Evolutionary conservation across 53 echinoderm and acorn worm species (phyloP).

Genomic region (Crossaster papposus): DNA sequence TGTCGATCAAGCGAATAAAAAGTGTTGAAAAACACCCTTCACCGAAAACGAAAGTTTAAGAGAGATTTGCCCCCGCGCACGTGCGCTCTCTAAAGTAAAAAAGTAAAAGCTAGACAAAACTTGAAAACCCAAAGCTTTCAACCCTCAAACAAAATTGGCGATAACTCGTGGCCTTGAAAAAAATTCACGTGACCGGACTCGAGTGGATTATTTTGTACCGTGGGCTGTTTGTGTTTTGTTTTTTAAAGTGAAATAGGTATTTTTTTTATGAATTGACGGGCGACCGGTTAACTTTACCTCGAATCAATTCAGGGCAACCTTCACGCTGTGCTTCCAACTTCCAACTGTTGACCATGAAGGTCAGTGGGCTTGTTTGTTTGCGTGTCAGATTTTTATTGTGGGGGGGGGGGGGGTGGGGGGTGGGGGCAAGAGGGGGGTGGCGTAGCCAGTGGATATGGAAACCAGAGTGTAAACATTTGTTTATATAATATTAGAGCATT

Average conservation of each 20-base stretch:
- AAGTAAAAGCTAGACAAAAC: not conserved
- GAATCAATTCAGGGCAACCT: not conserved
- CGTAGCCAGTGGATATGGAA: too few relatives aligned
- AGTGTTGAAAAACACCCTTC: conserved; percentile 10
- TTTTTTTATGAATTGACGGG: not conserved
- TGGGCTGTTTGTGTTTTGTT: too few relatives aligned
- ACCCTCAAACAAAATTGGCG: not conserved
- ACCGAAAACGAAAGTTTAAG: conserved; percentile 27
- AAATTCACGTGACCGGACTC: not conserved
- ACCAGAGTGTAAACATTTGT: too few relatives aligned
- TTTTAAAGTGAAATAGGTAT: not conserved
- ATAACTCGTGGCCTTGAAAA: conserved; percentile 9
- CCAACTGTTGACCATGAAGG: not conserved
- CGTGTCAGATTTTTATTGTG: too few relatives aligned
- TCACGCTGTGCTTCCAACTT: not conserved
- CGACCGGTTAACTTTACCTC: not conserved
- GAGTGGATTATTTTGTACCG: conserved; percentile 13
- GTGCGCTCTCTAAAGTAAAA: not conserved
- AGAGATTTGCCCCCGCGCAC: not conserved
- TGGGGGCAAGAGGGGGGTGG: too few relatives aligned
- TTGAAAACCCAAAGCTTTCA: not conserved
- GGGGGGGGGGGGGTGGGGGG: too few relatives aligned
- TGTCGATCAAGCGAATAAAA: not conserved
- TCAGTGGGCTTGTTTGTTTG: not conserved
- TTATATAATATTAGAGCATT: too few relatives aligned